Conservation (phyloP, 2,113 vertebrate genomes). For the Bostrychus sinensis region DNA sequence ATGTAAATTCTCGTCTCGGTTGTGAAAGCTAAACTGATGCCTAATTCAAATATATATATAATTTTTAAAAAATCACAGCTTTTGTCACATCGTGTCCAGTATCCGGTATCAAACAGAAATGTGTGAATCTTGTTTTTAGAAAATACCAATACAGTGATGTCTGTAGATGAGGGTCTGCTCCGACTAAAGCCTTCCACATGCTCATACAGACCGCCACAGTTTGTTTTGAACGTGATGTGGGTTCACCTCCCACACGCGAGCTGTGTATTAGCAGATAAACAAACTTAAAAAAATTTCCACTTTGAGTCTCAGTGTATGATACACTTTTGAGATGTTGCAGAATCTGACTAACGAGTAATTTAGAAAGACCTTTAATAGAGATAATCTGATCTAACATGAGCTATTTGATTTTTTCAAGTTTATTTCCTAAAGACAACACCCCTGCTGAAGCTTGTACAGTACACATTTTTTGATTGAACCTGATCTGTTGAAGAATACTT, state of each 20-base stretch:
- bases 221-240: not conserved
- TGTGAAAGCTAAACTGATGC: too few species aligned
- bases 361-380: slow-evolving; percentile 20
- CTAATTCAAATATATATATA: too few species aligned
- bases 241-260: not conserved
- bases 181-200: not conserved
- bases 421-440: not conserved
- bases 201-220: not conserved
- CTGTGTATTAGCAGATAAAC: slow-evolving; percentile 12
- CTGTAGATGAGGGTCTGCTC: not conserved
- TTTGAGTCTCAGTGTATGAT: slow-evolving; percentile 28
- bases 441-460: too few species aligned
- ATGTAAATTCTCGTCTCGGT: slow-evolving; percentile 13
- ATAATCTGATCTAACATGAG: slow-evolving; percentile 2
- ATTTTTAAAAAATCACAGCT: slow-evolving; percentile 4
- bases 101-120: not conserved
- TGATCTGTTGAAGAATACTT: too few species aligned
- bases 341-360: slow-evolving; percentile 33
- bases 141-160: not conserved
- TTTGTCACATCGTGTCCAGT: not conserved
- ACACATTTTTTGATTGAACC: too few species aligned
- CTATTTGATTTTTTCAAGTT: not conserved
- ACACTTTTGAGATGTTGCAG: slow-evolving; percentile 19
- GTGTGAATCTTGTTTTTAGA: not conserved
- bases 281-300: slow-evolving; percentile 15